A percentile compares a stretch with the other conserved stretches of the same genome.
Conservation (phyloP, 2,113 vertebrate species). For the Passerina amoena region DNA sequence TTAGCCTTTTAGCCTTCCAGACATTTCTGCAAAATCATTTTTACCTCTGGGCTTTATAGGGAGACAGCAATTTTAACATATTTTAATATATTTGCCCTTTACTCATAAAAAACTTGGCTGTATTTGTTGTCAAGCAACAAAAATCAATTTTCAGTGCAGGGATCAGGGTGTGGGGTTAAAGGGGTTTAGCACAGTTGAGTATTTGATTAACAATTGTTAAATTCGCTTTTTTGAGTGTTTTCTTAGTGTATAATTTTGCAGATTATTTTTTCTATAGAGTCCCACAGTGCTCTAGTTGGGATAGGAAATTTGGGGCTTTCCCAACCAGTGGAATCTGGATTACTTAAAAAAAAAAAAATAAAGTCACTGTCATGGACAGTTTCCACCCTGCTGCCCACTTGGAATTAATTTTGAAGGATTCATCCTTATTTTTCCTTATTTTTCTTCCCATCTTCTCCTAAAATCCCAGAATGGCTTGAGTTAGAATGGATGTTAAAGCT, state of each 20-base stretch:
- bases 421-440: not conserved
- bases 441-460: not conserved
- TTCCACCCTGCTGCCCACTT: not conserved
- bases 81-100: not conserved
- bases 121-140: not conserved
- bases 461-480: not conserved
- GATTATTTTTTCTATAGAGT: not conserved
- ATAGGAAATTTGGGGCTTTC: not conserved
- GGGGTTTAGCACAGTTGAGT: not conserved
- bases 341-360: not conserved
- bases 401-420: not conserved
- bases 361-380: not conserved
- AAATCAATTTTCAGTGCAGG: not conserved
- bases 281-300: not conserved
- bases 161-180: not conserved
- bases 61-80: not conserved
- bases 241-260: not conserved
- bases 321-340: not conserved
- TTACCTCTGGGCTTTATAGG: not conserved
- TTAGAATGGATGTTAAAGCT: not conserved
- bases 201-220: not conserved
- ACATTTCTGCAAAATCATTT: not conserved
- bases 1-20: not conserved
- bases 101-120: not conserved
- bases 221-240: not conserved